Conservation (phyloP, 2,113 vertebrate species). For the Gyps fulvus region DNA sequence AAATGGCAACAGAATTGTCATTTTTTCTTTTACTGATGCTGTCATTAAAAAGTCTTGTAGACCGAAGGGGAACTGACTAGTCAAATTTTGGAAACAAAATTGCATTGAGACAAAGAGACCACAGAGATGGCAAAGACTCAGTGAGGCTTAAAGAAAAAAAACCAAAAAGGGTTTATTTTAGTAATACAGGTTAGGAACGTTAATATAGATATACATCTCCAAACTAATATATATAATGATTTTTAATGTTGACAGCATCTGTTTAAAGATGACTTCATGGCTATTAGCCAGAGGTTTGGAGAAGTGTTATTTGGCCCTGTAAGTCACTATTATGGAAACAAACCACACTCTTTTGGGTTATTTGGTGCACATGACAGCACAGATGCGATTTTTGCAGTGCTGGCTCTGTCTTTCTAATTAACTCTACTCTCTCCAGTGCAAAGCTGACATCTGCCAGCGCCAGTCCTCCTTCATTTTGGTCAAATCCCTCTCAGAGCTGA, state of each 20-base stretch:
- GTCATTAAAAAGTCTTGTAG: background rate
- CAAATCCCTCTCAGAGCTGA: background rate
- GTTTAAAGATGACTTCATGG: background rate
- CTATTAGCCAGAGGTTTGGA: background rate
- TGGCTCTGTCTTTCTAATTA: background rate
- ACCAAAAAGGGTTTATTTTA: background rate
- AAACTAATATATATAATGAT: background rate
- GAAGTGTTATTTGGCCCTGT: background rate
- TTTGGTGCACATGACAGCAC: background rate
- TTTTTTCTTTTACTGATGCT: background rate
- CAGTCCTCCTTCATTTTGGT: background rate
- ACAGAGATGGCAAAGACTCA: background rate
- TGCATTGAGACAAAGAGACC: background rate
- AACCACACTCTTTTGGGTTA: background rate
- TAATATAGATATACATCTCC: background rate
- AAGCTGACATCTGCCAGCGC: background rate
- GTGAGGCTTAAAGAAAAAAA: background rate
- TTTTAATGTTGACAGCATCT: background rate
- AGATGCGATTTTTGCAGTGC: background rate
- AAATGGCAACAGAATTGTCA: background rate
- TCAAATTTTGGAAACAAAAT: background rate
- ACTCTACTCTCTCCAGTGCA: background rate
- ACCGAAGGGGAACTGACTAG: background rate
- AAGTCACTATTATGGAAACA: background rate
- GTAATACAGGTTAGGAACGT: background rate